Conservation (phyloP, 2,113 vertebrate genomes). For the Embiotoca jacksoni region DNA sequence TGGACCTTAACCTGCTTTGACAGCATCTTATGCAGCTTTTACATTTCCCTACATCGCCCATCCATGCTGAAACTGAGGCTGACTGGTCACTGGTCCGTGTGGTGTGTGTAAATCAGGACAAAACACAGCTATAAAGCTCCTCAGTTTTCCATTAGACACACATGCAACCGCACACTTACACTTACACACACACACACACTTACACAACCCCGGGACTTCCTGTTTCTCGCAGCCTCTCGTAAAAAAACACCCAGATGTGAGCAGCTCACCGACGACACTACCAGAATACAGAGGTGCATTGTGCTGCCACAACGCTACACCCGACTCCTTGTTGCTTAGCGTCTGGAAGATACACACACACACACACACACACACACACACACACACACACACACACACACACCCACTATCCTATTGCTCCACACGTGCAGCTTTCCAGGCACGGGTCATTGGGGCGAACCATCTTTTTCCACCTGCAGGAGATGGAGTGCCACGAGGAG, state of each 20-base stretch:
- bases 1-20: conserved; percentile 2
- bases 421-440: conserved; percentile 66
- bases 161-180: not conserved
- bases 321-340: conserved; percentile 17
- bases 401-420: conserved; percentile 14
- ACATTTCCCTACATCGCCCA: conserved; percentile 17
- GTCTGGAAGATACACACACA: conserved; percentile 23
- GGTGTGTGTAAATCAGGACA: conserved; percentile 60
- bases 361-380: conserved; percentile 2
- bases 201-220: conserved; percentile 68
- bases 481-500: conserved; percentile 44
- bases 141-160: conserved; percentile 69
- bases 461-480: conserved; percentile 59
- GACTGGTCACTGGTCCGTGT: conserved; percentile 46
- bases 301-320: conserved; percentile 59
- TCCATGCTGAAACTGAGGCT: conserved; percentile 27
- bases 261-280: conserved; percentile 64
- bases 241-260: conserved; percentile 84
- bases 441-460: conserved; percentile 56
- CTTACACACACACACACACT: not conserved
- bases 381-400: not conserved
- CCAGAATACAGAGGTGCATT: conserved; percentile 78
- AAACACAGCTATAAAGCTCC: conserved; percentile 68
- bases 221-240: conserved; percentile 76
- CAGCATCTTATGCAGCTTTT: conserved; percentile 20